Evolutionary conservation across 2,113 vertebrate genomes (phyloP).

Genomic region (Mormyrus iriodes): DNA sequence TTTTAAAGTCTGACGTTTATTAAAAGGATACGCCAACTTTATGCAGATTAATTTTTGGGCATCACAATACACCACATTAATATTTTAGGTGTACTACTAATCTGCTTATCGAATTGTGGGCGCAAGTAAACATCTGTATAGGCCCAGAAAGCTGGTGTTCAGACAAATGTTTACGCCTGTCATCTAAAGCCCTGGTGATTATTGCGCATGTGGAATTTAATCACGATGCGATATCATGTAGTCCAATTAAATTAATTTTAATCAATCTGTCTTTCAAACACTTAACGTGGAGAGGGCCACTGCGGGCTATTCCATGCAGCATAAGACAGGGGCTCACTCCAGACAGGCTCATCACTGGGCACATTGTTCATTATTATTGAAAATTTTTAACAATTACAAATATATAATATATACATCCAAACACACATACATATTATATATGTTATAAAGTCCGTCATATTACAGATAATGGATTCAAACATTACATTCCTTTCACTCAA

Average conservation of each 20-base stretch:
- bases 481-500: background rate
- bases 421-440: background rate
- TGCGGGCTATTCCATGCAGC: background rate
- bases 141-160: too few species aligned
- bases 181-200: too few species aligned
- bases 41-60: too few species aligned
- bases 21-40: too few species aligned
- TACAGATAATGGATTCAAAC: background rate
- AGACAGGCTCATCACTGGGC: background rate
- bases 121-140: too few species aligned
- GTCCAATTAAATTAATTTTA: background rate
- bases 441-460: background rate
- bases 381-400: background rate
- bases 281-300: background rate
- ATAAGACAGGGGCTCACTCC: background rate
- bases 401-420: background rate
- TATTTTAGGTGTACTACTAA: too few species aligned
- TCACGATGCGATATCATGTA: background rate
- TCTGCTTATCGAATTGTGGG: too few species aligned
- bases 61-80: too few species aligned
- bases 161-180: too few species aligned
- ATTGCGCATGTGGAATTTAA: too few species aligned
- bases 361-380: background rate
- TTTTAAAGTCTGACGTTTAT: too few species aligned
- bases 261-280: background rate